A percentile compares a stretch with the other conserved stretches of the same genome.
These are phyloP conservation scores for Cryptomyrus ogoouensis DNA, from an alignment of 2,113 vertebrate species.

Conservation along the genomic window DNA sequence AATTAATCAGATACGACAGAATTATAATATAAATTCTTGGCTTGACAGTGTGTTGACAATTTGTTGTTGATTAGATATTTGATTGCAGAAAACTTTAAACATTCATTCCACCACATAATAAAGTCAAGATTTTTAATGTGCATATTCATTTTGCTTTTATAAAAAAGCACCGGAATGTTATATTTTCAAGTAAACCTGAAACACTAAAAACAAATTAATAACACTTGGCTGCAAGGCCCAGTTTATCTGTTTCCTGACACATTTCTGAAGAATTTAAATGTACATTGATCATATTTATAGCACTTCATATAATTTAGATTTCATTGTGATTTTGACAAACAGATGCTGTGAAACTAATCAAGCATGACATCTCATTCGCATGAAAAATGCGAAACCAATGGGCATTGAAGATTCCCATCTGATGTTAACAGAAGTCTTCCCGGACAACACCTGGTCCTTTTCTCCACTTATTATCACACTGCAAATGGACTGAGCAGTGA, in stretches of 20 bases:
- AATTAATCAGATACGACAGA: background rate
- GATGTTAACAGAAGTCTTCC: background rate
- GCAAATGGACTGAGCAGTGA: background rate
- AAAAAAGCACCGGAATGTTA: background rate
- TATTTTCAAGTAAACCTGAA: background rate
- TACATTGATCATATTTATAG: background rate
- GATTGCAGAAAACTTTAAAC: background rate
- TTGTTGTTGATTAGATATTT: background rate
- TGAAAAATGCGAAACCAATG: background rate
- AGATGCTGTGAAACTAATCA: background rate
- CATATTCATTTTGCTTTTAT: background rate
- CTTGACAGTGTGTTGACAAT: conserved; percentile 2
- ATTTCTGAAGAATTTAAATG: background rate
- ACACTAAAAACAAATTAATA: background rate
- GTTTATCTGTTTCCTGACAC: background rate
- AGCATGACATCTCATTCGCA: background rate
- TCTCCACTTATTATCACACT: background rate
- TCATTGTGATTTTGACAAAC: background rate
- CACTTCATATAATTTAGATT: background rate
- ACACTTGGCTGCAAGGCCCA: background rate
- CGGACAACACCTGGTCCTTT: background rate
- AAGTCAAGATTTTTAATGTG: background rate
- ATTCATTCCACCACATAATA: background rate
- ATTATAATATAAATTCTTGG: background rate
- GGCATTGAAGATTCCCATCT: background rate